These are phyloP conservation scores for Papilio polyxenes DNA, from an alignment of 1,140 invertebrate genomes.

Conservation along the genomic window DNA sequence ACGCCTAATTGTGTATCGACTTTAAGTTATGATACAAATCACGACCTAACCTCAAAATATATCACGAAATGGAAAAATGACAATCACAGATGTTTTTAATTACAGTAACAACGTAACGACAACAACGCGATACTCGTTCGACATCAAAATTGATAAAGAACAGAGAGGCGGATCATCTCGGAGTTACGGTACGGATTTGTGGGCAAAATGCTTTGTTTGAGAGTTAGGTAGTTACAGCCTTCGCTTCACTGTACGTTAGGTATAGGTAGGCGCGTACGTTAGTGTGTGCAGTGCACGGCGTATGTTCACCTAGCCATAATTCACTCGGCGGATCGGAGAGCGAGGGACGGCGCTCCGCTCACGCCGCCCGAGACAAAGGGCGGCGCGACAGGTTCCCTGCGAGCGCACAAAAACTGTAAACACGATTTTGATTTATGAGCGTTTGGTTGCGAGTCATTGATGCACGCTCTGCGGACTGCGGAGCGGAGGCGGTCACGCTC, in stretches of 20 bases:
- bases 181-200: constrained; percentile 67
- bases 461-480: constrained; percentile 53
- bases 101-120: constrained; percentile 57
- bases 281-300: constrained; percentile 70
- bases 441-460: constrained; percentile 60
- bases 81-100: constrained; percentile 75
- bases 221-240: constrained; percentile 75
- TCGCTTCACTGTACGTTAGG: constrained; percentile 65
- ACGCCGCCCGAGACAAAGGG: constrained; percentile 64
- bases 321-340: constrained; percentile 66
- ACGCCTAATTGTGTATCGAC: constrained; percentile 43
- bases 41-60: constrained; percentile 78
- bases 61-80: constrained; percentile 66
- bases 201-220: constrained; percentile 78
- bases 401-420: constrained; percentile 75
- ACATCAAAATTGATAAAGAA: constrained; percentile 66
- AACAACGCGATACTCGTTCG: constrained; percentile 56
- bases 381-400: constrained; percentile 64
- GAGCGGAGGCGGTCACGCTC: constrained; percentile 73
- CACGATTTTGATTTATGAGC: constrained; percentile 69
- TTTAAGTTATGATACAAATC: constrained; percentile 59
- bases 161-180: constrained; percentile 54
- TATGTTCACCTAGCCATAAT: constrained; percentile 74
- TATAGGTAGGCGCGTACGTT: constrained; percentile 71
- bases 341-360: constrained; percentile 55